Evolutionary conservation across 2,888 invertebrate species (phyloP).

Genomic region (Mantis religiosa): DNA sequence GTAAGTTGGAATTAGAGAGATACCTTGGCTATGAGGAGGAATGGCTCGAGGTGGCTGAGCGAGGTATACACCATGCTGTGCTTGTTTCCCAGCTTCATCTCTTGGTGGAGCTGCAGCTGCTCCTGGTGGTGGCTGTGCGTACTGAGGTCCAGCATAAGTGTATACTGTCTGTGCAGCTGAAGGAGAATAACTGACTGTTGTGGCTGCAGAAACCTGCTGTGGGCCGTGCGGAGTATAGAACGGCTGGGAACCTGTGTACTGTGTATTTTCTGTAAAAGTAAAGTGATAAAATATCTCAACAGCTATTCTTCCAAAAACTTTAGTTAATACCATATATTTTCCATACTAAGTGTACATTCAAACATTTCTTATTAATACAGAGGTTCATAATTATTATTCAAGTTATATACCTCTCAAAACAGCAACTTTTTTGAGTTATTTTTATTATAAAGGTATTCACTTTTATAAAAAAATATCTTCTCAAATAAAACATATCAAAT

Average conservation of each 20-base stretch:
- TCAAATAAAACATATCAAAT: too few relatives aligned
- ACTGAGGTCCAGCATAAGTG: slow-evolving; percentile 40
- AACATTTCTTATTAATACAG: too few relatives aligned
- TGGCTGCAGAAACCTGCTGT: slow-evolving; percentile 21
- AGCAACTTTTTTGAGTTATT: too few relatives aligned
- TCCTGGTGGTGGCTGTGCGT: slow-evolving; percentile 48
- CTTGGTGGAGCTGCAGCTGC: slow-evolving; percentile 42
- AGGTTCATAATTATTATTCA: too few relatives aligned
- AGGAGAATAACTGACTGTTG: slow-evolving; percentile 29
- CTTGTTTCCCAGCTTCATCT: slow-evolving; percentile 28
- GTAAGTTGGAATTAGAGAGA: too few relatives aligned
- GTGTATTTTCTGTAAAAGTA: slow-evolving; percentile 41
- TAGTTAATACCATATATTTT: too few relatives aligned
- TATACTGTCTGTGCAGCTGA: slow-evolving; percentile 43
- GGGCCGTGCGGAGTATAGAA: slow-evolving; percentile 43
- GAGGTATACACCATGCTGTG: slow-evolving; percentile 29
- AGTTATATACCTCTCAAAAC: too few relatives aligned
- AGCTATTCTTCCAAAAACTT: too few relatives aligned
- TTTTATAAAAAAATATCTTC: too few relatives aligned
- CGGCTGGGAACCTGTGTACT: slow-evolving; percentile 42
- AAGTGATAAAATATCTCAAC: neutral
- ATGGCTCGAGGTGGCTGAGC: slow-evolving; percentile 31
- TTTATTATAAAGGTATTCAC: too few relatives aligned
- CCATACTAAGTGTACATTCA: neutral
- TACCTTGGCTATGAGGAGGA: slow-evolving; percentile 30